phyloP scores from a whole-genome alignment of 2,888 invertebrate species.

The Pardosa pseudoannulata region DNA sequence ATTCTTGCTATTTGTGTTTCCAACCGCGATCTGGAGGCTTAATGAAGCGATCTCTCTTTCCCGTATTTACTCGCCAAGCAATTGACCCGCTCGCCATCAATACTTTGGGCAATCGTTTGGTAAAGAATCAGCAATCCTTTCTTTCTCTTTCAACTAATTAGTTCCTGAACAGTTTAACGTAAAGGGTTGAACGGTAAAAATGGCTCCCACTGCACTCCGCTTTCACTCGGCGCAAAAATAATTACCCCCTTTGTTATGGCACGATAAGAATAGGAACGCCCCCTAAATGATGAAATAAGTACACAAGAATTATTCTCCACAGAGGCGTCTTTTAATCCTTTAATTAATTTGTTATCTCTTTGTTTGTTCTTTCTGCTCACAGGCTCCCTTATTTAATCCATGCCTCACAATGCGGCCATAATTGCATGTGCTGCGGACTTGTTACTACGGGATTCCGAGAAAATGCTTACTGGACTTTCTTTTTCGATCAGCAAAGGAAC shows the following conservation, averaged over 20 bases:
- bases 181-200: no score
- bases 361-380: not conserved
- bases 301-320: not conserved
- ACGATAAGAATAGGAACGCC: not conserved
- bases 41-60: no score
- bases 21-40: no score
- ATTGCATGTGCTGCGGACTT: not conserved
- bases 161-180: no score
- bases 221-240: not conserved
- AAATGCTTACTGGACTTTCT: not conserved
- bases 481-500: no score
- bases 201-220: not conserved
- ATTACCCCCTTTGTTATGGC: not conserved
- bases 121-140: no score
- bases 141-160: no score
- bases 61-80: no score
- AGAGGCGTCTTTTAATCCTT: constrained; percentile 2
- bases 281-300: not conserved
- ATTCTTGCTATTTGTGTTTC: no score
- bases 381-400: not conserved
- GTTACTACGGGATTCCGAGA: not conserved
- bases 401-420: not conserved
- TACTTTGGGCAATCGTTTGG: no score
- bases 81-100: no score
- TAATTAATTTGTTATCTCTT: constrained; percentile 17